These are phyloP conservation scores for Stictocephala bisonia DNA, from an alignment of 2,888 invertebrate genomes.

Conservation along the genomic window DNA sequence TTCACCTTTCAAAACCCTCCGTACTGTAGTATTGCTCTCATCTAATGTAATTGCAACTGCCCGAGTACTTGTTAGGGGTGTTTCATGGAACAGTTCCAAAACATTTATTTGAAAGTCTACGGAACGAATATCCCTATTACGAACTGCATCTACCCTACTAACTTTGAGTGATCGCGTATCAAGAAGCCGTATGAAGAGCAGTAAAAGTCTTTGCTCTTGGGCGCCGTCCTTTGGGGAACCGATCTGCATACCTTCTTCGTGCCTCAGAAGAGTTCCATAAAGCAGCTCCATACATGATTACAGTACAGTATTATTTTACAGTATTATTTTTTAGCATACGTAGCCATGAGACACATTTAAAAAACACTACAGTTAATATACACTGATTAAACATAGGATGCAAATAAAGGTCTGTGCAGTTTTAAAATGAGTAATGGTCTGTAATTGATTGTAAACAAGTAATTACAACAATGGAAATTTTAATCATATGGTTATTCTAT, in stretches of 20 bases:
- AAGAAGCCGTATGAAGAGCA: background rate
- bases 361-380: too few species aligned
- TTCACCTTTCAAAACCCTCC: background rate
- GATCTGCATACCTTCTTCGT: too few species aligned
- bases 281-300: too few species aligned
- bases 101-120: background rate
- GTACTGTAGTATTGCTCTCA: background rate
- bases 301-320: too few species aligned
- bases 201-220: background rate
- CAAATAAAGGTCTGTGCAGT: too few species aligned
- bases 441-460: too few species aligned
- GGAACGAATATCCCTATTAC: constrained; percentile 8
- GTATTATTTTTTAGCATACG: too few species aligned
- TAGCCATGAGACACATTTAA: too few species aligned
- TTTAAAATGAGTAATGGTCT: too few species aligned
- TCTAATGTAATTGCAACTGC: background rate
- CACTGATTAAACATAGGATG: too few species aligned
- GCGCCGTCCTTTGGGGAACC: background rate
- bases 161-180: background rate
- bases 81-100: background rate
- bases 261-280: background rate
- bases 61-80: background rate
- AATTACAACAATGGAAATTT: too few species aligned
- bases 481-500: too few species aligned
- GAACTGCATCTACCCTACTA: background rate